phyloP scores from a whole-genome alignment of 30 jellyfish, hydroid and myxozoan species.

The Mastigias papua region DNA sequence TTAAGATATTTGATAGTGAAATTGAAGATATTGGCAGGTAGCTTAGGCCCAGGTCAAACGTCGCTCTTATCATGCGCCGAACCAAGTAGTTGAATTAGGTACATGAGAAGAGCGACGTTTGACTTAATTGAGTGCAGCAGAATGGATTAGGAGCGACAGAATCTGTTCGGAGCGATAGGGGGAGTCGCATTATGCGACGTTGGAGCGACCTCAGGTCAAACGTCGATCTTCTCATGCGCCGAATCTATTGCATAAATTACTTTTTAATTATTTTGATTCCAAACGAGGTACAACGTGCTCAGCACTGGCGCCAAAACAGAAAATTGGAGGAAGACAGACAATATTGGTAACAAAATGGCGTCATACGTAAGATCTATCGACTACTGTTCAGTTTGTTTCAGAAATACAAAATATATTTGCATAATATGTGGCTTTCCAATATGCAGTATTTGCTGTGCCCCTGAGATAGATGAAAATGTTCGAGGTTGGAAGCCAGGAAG shows the following conservation, averaged over 20 bases:
- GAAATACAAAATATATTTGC: slow-evolving; percentile 23
- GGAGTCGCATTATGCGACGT: neutral
- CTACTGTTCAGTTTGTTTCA: slow-evolving; percentile 14
- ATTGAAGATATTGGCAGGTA: too few species aligned
- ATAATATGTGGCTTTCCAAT: slow-evolving; percentile 22
- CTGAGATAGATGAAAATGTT: slow-evolving; percentile 12
- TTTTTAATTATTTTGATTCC: neutral
- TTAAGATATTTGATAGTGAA: too few species aligned
- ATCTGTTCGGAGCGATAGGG: neutral
- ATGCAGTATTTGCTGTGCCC: slow-evolving; percentile 19
- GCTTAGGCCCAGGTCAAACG: slow-evolving; percentile 48
- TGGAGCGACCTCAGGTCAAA: slow-evolving; percentile 5
- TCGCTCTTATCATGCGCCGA: slow-evolving; percentile 55
- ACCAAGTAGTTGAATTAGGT: slow-evolving; percentile 23
- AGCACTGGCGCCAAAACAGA: slow-evolving; percentile 37
- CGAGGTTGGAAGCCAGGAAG: slow-evolving; percentile 32
- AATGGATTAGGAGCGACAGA: slow-evolving; percentile 27
- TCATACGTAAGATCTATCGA: neutral
- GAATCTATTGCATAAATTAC: slow-evolving; percentile 36
- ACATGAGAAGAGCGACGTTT: slow-evolving; percentile 24
- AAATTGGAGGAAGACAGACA: too few species aligned
- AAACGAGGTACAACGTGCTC: slow-evolving; percentile 44
- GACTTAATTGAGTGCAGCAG: slow-evolving; percentile 29
- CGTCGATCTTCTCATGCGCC: too few species aligned
- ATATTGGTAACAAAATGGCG: slow-evolving; percentile 16